A percentile compares a stretch with the other conserved stretches of the same genome.
Conservation (phyloP, 2,888 invertebrate species). For the Acrobeloides nanus region DNA sequence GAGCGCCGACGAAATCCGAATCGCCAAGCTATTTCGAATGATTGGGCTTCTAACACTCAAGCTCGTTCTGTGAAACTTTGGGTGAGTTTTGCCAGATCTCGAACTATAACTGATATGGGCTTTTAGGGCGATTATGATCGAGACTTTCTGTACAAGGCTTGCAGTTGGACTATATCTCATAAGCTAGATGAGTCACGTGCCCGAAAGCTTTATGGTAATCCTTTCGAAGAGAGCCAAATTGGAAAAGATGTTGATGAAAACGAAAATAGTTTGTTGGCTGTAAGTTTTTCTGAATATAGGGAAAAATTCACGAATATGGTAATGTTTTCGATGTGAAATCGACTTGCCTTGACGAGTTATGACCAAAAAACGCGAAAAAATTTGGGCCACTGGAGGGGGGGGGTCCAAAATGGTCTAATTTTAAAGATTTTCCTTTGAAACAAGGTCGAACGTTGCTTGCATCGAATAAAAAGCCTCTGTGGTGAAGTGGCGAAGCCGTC, state of each 20-base stretch:
- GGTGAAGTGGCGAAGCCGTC: too few species aligned
- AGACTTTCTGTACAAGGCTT: conserved; percentile 7
- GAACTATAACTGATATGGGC: background rate
- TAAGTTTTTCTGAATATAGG: too few species aligned
- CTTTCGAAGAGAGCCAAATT: conserved; percentile 4
- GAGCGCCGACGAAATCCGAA: conserved; percentile 12
- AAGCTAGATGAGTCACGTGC: conserved; percentile 6
- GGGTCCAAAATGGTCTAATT: too few species aligned
- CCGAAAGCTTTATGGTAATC: conserved; percentile 7
- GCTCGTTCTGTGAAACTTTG: conserved; percentile 13
- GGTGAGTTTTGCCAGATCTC: conserved; percentile 9
- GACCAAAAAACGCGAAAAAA: too few species aligned
- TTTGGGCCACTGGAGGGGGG: too few species aligned
- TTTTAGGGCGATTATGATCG: background rate
- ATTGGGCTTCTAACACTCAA: background rate
- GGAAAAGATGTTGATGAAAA: background rate
- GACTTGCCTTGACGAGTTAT: too few species aligned
- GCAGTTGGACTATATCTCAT: conserved; percentile 1
- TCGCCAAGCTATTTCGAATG: background rate
- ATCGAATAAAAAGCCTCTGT: too few species aligned
- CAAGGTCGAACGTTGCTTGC: too few species aligned
- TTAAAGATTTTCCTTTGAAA: too few species aligned
- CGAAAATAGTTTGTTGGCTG: too few species aligned
- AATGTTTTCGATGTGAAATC: too few species aligned
- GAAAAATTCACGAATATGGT: too few species aligned